Percentiles rank a stretch among this genome's conserved stretches.
Conservation (phyloP, 2,797 vertebrate species). For the Acanthopagrus latus region DNA sequence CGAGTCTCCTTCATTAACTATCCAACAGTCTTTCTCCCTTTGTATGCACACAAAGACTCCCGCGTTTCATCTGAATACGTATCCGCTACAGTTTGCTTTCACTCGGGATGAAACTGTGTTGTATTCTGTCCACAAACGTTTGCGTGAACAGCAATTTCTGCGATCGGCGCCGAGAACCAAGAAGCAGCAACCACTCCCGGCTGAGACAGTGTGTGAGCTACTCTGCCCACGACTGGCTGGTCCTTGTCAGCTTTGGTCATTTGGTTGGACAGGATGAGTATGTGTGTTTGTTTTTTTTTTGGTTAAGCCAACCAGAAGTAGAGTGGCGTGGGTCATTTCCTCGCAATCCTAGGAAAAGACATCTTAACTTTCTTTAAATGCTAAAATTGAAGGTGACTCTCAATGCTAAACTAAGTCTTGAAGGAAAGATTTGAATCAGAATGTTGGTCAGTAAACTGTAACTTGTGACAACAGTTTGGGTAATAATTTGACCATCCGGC, state of each 20-base stretch:
- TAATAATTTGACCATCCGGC: no score
- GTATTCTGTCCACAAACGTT: neutral
- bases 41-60: slow-evolving; percentile 24
- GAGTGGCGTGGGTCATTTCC: no score
- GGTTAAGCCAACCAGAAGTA: no score
- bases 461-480: neutral
- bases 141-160: neutral
- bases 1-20: slow-evolving; percentile 57
- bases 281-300: no score
- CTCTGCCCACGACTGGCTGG: no score
- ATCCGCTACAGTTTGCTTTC: neutral
- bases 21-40: slow-evolving; percentile 44
- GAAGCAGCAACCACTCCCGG: neutral
- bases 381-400: no score
- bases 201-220: neutral
- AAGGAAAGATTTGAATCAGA: neutral
- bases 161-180: neutral
- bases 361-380: neutral
- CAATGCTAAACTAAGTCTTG: no score
- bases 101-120: neutral
- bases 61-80: slow-evolving; percentile 11
- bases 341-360: no score
- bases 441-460: neutral
- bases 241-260: no score
- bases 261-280: no score